Evolutionary conservation across 37 sponge, comb jelly and placozoan genomes (phyloP), one percentile per base, ranked within the genome.

Genomic region (Beroe ovata): DNA sequence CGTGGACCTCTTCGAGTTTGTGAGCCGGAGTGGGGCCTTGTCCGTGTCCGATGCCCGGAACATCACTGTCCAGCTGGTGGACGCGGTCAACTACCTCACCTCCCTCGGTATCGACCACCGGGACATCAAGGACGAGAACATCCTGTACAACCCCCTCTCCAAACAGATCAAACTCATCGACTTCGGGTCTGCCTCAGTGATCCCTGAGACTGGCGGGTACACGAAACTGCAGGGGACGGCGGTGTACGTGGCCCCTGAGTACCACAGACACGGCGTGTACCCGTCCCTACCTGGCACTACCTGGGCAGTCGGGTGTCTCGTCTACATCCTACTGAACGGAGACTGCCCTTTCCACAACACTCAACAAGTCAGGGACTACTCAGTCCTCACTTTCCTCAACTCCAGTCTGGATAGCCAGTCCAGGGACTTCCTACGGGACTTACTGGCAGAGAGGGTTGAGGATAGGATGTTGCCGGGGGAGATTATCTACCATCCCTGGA

Each of bases 91-190:
- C 84, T 77, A 77, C 84, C 84, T 77, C 84, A 23, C 41, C 47
- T 77, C 84, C 26, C n/a, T 39, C 33, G 84, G 84, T 6, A 41
- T 77, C 4, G 84, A 77, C 84, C 84, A 77, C 84, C 41, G 84
- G n/a, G 84, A 77, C 54, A 77, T 77, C 42, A 77, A 77, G 47
- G 84, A 69, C 71, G 63, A 62, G 63, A 62, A 62, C 63, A 62
- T 62, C 63, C 63, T 62, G 22, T 62, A 62, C 63, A 62, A 62
- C 63, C 63, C 63, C 29, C 4, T 23, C 63, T n/a, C 63, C 29
- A 25, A 25, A 62, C 19, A 20, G 19, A 62, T 62, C 63, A 62
- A 62, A 62, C 63, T 62, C 26, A 77, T 77, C 8, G 84, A 77
- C 84, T 77, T 77, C 54, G 84, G 84, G 1, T 77, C 84, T 19